Percentiles rank a stretch among this genome's conserved stretches.
Evolutionary conservation across 1,140 invertebrate genomes (phyloP).

Genomic region (Dendroctonus ponderosae): DNA sequence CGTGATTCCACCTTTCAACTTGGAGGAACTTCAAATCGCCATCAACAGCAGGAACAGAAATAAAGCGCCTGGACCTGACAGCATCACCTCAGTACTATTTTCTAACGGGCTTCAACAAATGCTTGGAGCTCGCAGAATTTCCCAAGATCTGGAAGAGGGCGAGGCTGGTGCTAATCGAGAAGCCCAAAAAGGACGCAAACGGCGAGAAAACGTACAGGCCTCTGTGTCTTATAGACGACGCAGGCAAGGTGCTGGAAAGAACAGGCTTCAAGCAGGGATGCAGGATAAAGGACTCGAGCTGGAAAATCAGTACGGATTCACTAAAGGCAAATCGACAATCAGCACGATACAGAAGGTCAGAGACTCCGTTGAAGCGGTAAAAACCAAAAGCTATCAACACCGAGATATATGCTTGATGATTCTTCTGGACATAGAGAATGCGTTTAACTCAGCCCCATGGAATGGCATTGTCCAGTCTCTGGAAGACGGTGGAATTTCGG

Average conservation of each 20-base stretch:
- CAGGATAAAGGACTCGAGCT: constrained; percentile 11
- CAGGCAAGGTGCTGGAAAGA: constrained; percentile 36
- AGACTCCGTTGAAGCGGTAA: neutral
- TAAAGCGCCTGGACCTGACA: neutral
- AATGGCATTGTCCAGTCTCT: constrained; percentile 12
- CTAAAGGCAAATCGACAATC: constrained; percentile 1
- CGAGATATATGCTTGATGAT: constrained; percentile 14
- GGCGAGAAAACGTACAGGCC: constrained; percentile 26
- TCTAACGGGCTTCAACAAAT: neutral
- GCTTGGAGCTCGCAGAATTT: neutral
- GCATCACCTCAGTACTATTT: too few species aligned
- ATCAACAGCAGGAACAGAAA: neutral
- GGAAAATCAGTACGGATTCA: constrained; percentile 21
- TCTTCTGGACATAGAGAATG: constrained; percentile 34
- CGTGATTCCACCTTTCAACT: neutral
- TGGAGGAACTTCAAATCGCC: neutral
- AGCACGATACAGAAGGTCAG: neutral
- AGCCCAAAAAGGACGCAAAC: neutral
- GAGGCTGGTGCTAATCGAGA: constrained; percentile 2
- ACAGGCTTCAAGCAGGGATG: constrained; percentile 12
- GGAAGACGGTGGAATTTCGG: too few species aligned
- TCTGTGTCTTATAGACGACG: constrained; percentile 39
- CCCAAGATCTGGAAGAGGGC: neutral
- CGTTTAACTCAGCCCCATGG: constrained; percentile 36
- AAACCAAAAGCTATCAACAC: neutral